These are phyloP conservation scores for Xylocampa areola DNA, from an alignment of 2,888 invertebrate species.

Conservation along the genomic window DNA sequence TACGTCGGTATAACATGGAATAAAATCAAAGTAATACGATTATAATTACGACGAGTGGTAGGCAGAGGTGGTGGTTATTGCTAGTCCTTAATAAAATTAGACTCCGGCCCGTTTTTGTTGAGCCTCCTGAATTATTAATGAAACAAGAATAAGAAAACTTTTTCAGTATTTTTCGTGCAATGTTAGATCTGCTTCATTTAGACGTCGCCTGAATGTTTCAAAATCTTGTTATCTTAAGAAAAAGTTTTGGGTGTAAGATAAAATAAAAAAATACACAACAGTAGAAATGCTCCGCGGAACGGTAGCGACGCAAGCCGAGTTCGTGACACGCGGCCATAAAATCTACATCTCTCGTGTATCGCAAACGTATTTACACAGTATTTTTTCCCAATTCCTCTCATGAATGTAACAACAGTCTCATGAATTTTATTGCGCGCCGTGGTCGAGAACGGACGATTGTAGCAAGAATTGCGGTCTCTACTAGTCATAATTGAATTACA, in stretches of 20 bases:
- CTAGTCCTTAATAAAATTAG: slow-evolving; percentile 49
- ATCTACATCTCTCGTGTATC: slow-evolving; percentile 65
- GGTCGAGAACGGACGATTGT: slow-evolving; percentile 61
- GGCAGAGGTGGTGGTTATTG: slow-evolving; percentile 40
- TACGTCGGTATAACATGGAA: slow-evolving; percentile 31
- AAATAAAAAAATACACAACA: slow-evolving; percentile 39
- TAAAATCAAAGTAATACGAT: slow-evolving; percentile 36
- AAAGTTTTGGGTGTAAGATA: slow-evolving; percentile 40
- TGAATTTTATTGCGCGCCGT: slow-evolving; percentile 72
- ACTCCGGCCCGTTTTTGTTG: slow-evolving; percentile 37
- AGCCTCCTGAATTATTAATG: slow-evolving; percentile 53
- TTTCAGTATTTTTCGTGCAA: slow-evolving; percentile 46
- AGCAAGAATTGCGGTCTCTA: slow-evolving; percentile 60
- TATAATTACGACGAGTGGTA: slow-evolving; percentile 40
- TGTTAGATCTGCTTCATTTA: slow-evolving; percentile 52
- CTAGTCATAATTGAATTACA: slow-evolving; percentile 74
- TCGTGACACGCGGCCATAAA: slow-evolving; percentile 59
- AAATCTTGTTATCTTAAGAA: slow-evolving; percentile 54
- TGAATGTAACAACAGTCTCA: slow-evolving; percentile 70
- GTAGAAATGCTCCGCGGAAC: slow-evolving; percentile 12
- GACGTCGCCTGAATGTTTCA: slow-evolving; percentile 45
- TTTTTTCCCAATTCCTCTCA: slow-evolving; percentile 68
- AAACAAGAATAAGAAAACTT: slow-evolving; percentile 52
- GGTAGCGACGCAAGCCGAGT: slow-evolving; percentile 32
- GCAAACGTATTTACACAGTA: slow-evolving; percentile 65